Base-by-base conservation (phyloP, 2,113 vertebrate species). In the Myocastor coypus region DNA sequence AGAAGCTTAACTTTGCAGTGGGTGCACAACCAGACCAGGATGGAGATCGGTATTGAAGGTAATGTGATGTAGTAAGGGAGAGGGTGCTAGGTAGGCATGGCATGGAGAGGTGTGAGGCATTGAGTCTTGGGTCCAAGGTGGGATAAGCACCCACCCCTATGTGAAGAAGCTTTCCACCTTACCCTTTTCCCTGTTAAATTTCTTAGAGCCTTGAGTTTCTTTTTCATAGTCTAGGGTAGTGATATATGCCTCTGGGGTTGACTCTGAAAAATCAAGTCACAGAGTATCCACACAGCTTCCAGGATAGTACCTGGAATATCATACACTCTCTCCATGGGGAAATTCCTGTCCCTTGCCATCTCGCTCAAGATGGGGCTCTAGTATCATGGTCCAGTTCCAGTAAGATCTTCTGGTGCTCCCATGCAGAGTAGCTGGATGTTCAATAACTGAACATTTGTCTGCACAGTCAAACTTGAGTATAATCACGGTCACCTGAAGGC, bases 151-250 rank as follows among this genome's bases (percentile, higher is more conserved):
- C 13, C 28, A 50, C 24, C 22, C 13, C 32, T 83, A 71, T 32
- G 0, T 10, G 78, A 84, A 17, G 42, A 89, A 81, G 6, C 75
- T 63, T 37, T 85, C n/a, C 19, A 17, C 26, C 50, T 81, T 84
- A 37, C 5, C 52, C 7, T 24, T 57, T 88, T 30, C 61, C 55
- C 57, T 40, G 19, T 73, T 52, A 30, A 89, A 69, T 32, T 83
- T 66, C 83, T 42, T 30, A 1, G 68, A 83, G 32, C 26, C 55
- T 86, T 86, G 89, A 84, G 30, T 89, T 89, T 85, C 73, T 92
- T 50, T 68, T 69, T 50, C 68, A 69, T 81, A 52, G 64, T 61
- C 57, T 55, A 30, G 3, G 14, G 11, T 12, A 17, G 26, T 2
- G 37, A 4, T 42, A 13, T 17, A 24, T 6, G 12, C 52, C 19